These are phyloP conservation scores for Monochamus saltuarius DNA, from an alignment of 1,140 invertebrate genomes.

Conservation along the genomic window DNA sequence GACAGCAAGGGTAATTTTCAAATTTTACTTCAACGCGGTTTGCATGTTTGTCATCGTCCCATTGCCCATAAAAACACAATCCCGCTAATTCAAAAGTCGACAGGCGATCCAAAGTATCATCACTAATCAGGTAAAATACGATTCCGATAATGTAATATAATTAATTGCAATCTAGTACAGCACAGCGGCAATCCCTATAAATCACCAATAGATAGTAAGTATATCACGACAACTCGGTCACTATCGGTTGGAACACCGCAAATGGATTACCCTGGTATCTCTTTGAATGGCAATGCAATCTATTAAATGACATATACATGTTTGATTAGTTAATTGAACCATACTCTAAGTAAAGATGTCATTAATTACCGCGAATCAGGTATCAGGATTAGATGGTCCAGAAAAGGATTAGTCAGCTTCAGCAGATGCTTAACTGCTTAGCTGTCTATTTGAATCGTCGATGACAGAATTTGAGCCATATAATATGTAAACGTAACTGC, in stretches of 20 bases:
- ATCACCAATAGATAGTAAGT: slow-evolving; percentile 12
- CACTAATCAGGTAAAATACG: slow-evolving; percentile 1
- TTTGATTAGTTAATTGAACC: slow-evolving; percentile 8
- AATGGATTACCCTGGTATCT: slow-evolving; percentile 10
- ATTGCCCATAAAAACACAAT: too few relatives aligned
- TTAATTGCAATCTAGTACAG: background rate
- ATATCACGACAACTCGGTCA: slow-evolving; percentile 8
- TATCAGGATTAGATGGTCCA: background rate
- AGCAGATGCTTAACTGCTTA: background rate
- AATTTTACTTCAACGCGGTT: too few relatives aligned
- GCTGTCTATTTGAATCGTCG: background rate
- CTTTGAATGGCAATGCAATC: slow-evolving; percentile 5
- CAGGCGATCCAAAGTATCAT: too few relatives aligned
- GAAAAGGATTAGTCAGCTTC: background rate
- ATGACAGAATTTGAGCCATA: background rate
- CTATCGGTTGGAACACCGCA: slow-evolving; percentile 3
- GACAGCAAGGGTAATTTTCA: too few relatives aligned
- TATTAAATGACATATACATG: slow-evolving; percentile 6
- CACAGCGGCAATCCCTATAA: background rate
- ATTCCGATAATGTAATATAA: slow-evolving; percentile 1
- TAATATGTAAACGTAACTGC: background rate
- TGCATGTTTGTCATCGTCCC: too few relatives aligned
- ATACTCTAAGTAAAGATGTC: background rate
- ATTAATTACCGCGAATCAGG: background rate
- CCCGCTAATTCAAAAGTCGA: too few relatives aligned